Evolutionary conservation across 2,797 vertebrate species (phyloP).

Genomic region (Acanthurus tractus): DNA sequence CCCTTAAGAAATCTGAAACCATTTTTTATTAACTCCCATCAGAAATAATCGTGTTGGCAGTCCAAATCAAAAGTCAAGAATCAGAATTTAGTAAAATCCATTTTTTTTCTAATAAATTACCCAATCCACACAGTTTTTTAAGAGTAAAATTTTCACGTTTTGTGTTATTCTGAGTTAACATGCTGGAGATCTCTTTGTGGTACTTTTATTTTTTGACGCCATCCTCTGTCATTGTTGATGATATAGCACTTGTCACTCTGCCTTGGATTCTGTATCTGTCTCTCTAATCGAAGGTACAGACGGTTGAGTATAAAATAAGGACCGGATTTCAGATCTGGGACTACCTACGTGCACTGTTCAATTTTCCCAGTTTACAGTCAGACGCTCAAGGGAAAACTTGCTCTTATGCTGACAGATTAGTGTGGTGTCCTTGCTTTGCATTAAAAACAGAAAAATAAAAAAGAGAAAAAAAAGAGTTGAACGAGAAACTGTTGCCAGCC

Average conservation of each 20-base stretch:
- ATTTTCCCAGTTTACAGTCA: constrained; percentile 99
- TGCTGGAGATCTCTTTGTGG: constrained; percentile 83
- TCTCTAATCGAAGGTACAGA: constrained; percentile 97
- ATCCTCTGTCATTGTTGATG: constrained; percentile 91
- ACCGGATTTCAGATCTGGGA: constrained; percentile 92
- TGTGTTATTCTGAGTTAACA: constrained; percentile 87
- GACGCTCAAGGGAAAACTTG: constrained; percentile 96
- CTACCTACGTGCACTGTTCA: constrained; percentile 98
- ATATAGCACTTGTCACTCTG: constrained; percentile 99
- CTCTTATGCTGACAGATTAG: constrained; percentile 90
- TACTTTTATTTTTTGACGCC: constrained; percentile 77
- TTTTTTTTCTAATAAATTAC: constrained; percentile 3
- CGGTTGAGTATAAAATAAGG: constrained; percentile 98
- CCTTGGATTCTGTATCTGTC: constrained; percentile 96
- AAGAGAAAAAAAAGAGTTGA: constrained; percentile 40
- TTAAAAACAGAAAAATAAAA: constrained; percentile 53
- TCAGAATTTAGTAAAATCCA: constrained; percentile 20
- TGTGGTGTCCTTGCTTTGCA: constrained; percentile 88
- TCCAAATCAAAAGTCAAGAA: constrained; percentile 51
- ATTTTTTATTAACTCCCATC: constrained; percentile 51
- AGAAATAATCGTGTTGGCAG: constrained; percentile 47
- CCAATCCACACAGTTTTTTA: constrained; percentile 56
- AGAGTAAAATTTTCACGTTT: constrained; percentile 24
- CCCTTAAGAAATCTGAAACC: constrained; percentile 56
- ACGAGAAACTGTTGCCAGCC: constrained; percentile 88